Evolutionary conservation across 2,113 vertebrate genomes (phyloP).

Genomic region (Azemiops feae): DNA sequence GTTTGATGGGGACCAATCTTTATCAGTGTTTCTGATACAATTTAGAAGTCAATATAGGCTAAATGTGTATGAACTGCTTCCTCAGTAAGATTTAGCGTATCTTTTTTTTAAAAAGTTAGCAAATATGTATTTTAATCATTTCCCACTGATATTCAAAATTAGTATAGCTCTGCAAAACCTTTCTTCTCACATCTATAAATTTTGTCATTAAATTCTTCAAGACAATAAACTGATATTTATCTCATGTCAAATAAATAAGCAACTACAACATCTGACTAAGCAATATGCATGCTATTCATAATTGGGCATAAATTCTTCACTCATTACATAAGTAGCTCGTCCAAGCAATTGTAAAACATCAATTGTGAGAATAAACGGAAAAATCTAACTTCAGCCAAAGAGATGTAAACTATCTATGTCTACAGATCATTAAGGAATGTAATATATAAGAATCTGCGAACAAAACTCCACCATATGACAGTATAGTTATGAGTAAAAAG

Average conservation of each 20-base stretch:
- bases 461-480: neutral
- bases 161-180: neutral
- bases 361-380: neutral
- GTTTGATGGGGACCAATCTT: neutral
- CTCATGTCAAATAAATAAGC: neutral
- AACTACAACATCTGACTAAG: neutral
- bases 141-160: neutral
- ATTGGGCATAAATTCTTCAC: neutral
- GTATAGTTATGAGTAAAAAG: neutral
- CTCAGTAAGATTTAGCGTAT: neutral
- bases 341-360: neutral
- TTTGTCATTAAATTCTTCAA: neutral
- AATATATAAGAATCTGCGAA: neutral
- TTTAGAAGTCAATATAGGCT: neutral
- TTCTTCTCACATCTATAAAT: neutral
- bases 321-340: neutral
- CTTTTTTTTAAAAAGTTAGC: neutral
- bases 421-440: neutral
- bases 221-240: neutral
- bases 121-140: neutral
- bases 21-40: neutral
- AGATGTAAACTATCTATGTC: neutral
- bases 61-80: neutral
- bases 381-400: fast-evolving
- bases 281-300: neutral